Percentiles rank a stretch among this genome's conserved stretches.
Evolutionary conservation across 2,888 invertebrate genomes (phyloP).

Genomic region (Polyommatus iphigenia): DNA sequence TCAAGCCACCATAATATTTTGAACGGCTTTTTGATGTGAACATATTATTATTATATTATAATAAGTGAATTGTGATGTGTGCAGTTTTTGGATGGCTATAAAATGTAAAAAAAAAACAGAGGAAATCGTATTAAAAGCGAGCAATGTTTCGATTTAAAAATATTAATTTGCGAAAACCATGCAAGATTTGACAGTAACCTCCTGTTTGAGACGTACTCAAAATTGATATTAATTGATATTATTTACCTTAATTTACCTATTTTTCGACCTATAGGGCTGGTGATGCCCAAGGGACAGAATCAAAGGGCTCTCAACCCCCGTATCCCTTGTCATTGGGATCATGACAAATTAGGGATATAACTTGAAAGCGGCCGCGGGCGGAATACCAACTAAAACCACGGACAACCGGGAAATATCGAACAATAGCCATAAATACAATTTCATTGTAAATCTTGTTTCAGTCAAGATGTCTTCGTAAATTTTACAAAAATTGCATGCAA

Average conservation of each 20-base stretch:
- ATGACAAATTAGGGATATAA: conserved; percentile 17
- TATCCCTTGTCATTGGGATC: conserved; percentile 5
- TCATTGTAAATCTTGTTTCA: not conserved
- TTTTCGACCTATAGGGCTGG: not conserved
- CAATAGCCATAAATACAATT: not conserved
- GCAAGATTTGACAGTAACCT: too few species aligned
- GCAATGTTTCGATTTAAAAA: too few species aligned
- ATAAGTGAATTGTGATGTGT: not conserved
- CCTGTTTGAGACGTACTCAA: not conserved
- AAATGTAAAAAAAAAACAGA: not conserved
- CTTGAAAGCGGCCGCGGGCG: not conserved
- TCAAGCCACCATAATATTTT: not conserved
- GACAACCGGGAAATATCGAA: not conserved
- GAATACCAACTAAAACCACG: conserved; percentile 7
- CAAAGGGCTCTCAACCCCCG: not conserved
- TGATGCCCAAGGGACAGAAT: not conserved
- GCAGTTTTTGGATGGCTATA: not conserved
- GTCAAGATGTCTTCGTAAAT: too few species aligned
- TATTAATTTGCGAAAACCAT: too few species aligned
- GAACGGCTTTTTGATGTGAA: not conserved
- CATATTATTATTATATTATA: too few species aligned
- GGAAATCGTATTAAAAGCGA: not conserved
- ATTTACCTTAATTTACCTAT: not conserved
- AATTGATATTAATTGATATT: not conserved
- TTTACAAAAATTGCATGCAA: too few species aligned